Conservation (phyloP, 2,113 vertebrate species). For the Stigmatopora nigra region DNA sequence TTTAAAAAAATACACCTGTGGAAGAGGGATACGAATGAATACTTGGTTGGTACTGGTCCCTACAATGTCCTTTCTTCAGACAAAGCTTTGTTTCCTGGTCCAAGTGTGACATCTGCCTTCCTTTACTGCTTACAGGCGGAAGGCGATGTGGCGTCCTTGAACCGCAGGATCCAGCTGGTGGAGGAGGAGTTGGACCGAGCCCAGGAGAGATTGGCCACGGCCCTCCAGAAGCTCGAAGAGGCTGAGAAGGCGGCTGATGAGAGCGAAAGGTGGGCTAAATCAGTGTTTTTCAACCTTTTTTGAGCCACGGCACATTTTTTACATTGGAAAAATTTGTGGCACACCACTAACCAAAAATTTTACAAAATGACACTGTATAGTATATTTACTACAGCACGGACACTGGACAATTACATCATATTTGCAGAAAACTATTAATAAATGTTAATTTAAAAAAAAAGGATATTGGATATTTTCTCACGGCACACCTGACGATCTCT, state of each 20-base stretch:
- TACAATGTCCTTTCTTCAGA: conserved; percentile 7
- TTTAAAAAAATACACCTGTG: neutral
- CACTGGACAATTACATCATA: too few relatives aligned
- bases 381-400: too few relatives aligned
- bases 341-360: too few relatives aligned
- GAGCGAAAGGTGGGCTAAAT: conserved; percentile 87
- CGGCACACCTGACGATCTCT: too few relatives aligned
- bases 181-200: conserved; percentile 95
- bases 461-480: too few relatives aligned
- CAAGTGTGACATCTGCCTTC: conserved; percentile 29
- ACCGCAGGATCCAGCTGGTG: conserved; percentile 93
- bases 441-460: too few relatives aligned
- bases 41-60: neutral
- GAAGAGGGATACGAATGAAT: neutral
- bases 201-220: conserved; percentile 87
- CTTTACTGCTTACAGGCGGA: conserved; percentile 75
- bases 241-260: conserved; percentile 92
- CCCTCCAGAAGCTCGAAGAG: conserved; percentile 94
- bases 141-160: conserved; percentile 87
- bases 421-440: too few relatives aligned
- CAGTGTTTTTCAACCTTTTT: too few relatives aligned
- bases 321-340: too few relatives aligned
- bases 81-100: conserved; percentile 18
- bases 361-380: too few relatives aligned
- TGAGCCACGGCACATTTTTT: too few relatives aligned